Evolutionary conservation across 1,140 invertebrate genomes (phyloP), one percentile per base, ranked within the genome.

Genomic region (Lucilia cuprina): DNA sequence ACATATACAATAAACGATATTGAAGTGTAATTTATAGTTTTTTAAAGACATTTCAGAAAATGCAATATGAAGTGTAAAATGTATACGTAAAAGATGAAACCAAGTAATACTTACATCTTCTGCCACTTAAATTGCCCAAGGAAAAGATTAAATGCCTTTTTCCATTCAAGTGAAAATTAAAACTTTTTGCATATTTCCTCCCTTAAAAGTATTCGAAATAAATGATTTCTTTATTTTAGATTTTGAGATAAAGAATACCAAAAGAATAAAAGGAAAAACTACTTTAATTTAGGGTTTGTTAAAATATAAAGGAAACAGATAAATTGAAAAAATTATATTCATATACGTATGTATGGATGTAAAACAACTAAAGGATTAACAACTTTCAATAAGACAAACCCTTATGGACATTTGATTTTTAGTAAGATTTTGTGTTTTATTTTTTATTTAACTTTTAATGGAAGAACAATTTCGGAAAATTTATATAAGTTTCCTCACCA

Each of bases 1-100:
- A n/a, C n/a, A n/a, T n/a, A 49, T 8, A 49, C n/a, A 80, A 80
- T 80, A 80, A 80, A 50, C 77, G 77, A 80, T 80, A 80, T 49
- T 80, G 41, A 80, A 80, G 19, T 80, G 77, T 50, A 80, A 80
- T 80, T 80, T 80, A 80, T 80, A 50, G 77, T 50, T 12, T 47
- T 78, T 49, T 25, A 50, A 25, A 78, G 75, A 47, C 35, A 50
- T n/a, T 21, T 21, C 19, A 70, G 65, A 21, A 70, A 70, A 70
- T 70, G 65, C 65, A 70, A 7, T 70, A 21, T 19, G 19, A 5
- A 25, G 2, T 25, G 14, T 60, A n/a, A 60, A 14, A 60, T n/a
- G 12, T 19, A 70, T 10, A 70, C 25, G n/a, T 0, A 70, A 70
- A 70, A 10, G 10, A 70, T 10, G 19, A 10, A 70, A 60, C 55